These are phyloP conservation scores for Plumapathes pennacea DNA, from an alignment of 92 coral and sea anemone species.

Conservation along the genomic window DNA sequence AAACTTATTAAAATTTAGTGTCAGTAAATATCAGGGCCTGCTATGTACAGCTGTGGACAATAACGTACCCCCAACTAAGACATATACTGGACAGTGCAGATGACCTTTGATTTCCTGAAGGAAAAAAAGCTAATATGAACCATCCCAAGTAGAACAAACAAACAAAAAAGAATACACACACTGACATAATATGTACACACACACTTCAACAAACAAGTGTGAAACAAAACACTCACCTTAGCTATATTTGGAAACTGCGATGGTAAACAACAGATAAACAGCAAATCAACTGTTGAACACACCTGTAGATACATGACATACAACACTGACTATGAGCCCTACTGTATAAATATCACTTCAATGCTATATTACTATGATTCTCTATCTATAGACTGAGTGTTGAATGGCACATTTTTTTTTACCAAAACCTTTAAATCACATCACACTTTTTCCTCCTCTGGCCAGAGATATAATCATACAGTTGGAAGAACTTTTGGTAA, in stretches of 20 bases:
- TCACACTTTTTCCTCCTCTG: no score
- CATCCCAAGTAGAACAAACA: background rate
- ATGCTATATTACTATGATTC: no score
- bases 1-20: background rate
- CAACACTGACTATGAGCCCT: background rate
- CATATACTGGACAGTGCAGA: conserved; percentile 69
- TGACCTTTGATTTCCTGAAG: conserved; percentile 84
- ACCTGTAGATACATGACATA: conserved; percentile 49
- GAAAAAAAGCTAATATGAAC: background rate
- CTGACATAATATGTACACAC: background rate
- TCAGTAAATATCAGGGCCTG: background rate
- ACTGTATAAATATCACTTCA: no score
- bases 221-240: conserved; percentile 50
- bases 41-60: no score
- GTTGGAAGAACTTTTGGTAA: no score
- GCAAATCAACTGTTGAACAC: conserved; percentile 69
- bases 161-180: background rate
- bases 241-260: conserved; percentile 86
- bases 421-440: no score
- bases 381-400: no score
- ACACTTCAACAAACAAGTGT: background rate
- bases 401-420: no score
- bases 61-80: conserved; percentile 72
- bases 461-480: no score
- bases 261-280: conserved; percentile 90